Base-by-base conservation (phyloP, 2,797 vertebrate genomes). In the Caiman crocodilus region DNA sequence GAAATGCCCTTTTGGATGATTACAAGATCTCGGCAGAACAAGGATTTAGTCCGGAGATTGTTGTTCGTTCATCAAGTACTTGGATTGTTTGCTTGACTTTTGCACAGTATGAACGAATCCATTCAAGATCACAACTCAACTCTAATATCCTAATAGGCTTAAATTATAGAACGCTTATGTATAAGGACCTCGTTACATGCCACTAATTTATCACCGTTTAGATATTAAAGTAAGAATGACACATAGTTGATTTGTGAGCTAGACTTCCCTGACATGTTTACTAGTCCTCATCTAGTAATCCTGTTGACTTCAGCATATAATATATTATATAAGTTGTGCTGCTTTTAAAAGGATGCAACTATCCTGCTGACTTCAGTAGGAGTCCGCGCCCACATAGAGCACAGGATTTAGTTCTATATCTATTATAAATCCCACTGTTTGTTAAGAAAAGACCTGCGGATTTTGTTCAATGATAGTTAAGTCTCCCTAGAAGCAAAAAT, bases 181-280 rank as follows among this genome's bases (percentile, higher is more conserved):
- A 64, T n/a, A 89, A 71, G 65, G 78, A 64, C 69, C 81, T 92
- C 64, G 61, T 25, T 67, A 77, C 94, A 74, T 30, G 6, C 26
- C 87, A 87, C 91, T 94, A 81, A 93, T 96, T 94, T 93, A 90
- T 93, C 93, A 91, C 94, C 94, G 91, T 81, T 90, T 58, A 50
- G 57, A 79, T 92, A 90, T 80, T 94, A 64, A 89, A 92, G 81
- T 88, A 82, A 82, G 92, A 71, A 65, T 86, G 94, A 81, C 88
- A 14, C 71, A 75, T 57, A 58, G 89, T 90, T 95, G 50, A 50
- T 50, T 13, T 28, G 18, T 42, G 60, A 78, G 17, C 32, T 32
- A 59, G 8, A 42, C 5, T 42, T 79, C 59, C 60, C 25, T 35
- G 18, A 63, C 42, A 76, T 8, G 42, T 90, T 94, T 87, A 13